A percentile compares a stretch with the other conserved stretches of the same genome.
These are phyloP conservation scores for Podabrus alpinus DNA, from an alignment of 2,888 invertebrate genomes.

Conservation along the genomic window DNA sequence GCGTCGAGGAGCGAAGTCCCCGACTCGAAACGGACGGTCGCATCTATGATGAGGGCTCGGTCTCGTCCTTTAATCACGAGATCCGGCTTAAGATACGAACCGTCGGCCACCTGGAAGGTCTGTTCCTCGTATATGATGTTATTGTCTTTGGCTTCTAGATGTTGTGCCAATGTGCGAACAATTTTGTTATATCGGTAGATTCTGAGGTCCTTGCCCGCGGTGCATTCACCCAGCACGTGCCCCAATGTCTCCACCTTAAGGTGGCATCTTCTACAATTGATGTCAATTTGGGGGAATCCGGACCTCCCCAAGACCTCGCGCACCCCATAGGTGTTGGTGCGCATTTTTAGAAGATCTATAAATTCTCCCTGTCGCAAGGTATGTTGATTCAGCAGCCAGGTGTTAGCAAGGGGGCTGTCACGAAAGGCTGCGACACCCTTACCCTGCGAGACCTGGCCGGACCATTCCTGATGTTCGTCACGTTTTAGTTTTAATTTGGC, in stretches of 20 bases:
- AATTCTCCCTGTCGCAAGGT: background rate
- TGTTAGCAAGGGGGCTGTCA: background rate
- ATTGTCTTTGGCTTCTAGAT: background rate
- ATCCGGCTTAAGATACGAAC: background rate
- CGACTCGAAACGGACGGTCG: background rate
- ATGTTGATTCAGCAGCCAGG: background rate
- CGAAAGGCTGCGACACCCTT: background rate
- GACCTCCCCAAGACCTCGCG: background rate
- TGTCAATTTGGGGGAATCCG: background rate
- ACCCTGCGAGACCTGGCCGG: background rate
- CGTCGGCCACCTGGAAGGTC: background rate
- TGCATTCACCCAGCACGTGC: background rate
- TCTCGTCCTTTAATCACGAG: background rate
- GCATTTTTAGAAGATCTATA: background rate
- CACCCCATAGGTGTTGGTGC: background rate
- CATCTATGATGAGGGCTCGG: background rate
- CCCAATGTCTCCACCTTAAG: background rate
- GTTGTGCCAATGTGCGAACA: background rate
- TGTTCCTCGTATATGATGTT: background rate
- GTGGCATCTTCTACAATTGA: background rate
- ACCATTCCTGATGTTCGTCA: background rate
- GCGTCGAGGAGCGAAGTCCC: background rate
- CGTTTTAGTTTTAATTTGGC: background rate
- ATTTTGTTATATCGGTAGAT: background rate
- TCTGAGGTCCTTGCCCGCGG: background rate